Evolutionary conservation across 2,888 invertebrate species (phyloP), one percentile per base, ranked within the genome.

Genomic region (Pemphredon lugubris): DNA sequence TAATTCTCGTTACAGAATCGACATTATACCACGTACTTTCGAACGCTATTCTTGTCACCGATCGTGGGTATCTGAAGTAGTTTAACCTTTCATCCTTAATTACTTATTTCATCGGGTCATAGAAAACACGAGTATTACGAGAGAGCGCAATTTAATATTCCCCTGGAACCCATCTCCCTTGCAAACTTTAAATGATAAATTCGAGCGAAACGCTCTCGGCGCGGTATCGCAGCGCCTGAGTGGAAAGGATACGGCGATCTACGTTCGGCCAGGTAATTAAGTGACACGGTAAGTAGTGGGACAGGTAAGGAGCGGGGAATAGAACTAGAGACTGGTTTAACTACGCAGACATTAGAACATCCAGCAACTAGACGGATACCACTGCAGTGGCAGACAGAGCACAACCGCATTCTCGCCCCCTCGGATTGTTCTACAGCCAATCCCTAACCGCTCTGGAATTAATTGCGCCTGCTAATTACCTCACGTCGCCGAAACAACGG

Each of bases 401-500:
- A 53, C 48, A 66, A 82, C 79, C 81, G 68, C 81, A 73, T 74
- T 79, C 77, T 58, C 73, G 59, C 67, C 47, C 63, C 72, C 60
- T 57, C 44, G 75, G 54, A 67, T 73, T 61, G 69, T 68, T 45
- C 66, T 48, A 71, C 64, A 61, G 42, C 67, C 77, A 75, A 81
- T 77, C 82, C 65, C 70, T 53, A 70, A 75, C 75, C 80, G 61
- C 77, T 16, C 59, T 37, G 64, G 79, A 83, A 84, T 84, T 84
- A 84, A 85, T 85, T 84, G 79, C 81, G 70, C 65, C 73, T 69
- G 70, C 83, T 84, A 83, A 84, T 85, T 84, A 84, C 81, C 77
- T 74, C 77, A 57, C 79, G 74, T 82, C 71, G 66, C 60, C 68
- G 66, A 75, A 77, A 77, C 77, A 82, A 71, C 74, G 73, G 83